Conservation (phyloP, 2,797 vertebrate species). For the Lacerta viridis region DNA sequence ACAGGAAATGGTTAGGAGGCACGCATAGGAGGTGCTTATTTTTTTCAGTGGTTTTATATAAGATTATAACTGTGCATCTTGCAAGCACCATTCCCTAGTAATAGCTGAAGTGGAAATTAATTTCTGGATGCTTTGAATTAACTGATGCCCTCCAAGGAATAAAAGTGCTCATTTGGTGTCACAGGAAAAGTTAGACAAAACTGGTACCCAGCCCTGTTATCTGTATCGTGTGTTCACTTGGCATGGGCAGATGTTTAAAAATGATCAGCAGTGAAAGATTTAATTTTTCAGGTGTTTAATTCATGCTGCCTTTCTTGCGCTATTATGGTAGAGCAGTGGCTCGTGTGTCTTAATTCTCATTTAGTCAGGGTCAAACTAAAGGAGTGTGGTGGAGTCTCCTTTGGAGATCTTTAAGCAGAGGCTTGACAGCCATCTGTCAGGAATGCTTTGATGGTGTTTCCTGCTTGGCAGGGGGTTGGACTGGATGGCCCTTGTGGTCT, state of each 20-base stretch:
- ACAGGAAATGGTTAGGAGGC: slow-evolving; percentile 15
- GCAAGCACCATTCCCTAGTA: slow-evolving; percentile 68
- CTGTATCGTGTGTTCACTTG: slow-evolving; percentile 50
- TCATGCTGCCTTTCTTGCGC: background rate
- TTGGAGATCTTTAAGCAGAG: no score
- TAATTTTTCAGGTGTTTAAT: slow-evolving; percentile 25
- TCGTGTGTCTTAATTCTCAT: background rate
- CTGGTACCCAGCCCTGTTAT: slow-evolving; percentile 43
- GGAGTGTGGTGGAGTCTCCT: no score
- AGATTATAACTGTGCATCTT: slow-evolving; percentile 75
- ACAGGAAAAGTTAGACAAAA: slow-evolving; percentile 68
- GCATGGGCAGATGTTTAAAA: slow-evolving; percentile 33
- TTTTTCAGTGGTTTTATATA: slow-evolving; percentile 26
- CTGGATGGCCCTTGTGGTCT: no score
- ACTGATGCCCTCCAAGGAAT: slow-evolving; percentile 72
- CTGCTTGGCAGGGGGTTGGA: no score
- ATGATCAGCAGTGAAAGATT: background rate
- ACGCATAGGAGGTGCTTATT: slow-evolving; percentile 18
- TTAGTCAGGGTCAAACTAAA: no score
- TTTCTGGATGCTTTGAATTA: slow-evolving; percentile 78
- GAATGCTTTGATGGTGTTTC: no score
- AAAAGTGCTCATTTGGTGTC: slow-evolving; percentile 67
- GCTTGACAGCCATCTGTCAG: no score
- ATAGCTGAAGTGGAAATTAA: slow-evolving; percentile 76
- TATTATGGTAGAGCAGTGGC: background rate